Conservation (phyloP, 2,888 invertebrate genomes). For the Odontomyia ornata region DNA sequence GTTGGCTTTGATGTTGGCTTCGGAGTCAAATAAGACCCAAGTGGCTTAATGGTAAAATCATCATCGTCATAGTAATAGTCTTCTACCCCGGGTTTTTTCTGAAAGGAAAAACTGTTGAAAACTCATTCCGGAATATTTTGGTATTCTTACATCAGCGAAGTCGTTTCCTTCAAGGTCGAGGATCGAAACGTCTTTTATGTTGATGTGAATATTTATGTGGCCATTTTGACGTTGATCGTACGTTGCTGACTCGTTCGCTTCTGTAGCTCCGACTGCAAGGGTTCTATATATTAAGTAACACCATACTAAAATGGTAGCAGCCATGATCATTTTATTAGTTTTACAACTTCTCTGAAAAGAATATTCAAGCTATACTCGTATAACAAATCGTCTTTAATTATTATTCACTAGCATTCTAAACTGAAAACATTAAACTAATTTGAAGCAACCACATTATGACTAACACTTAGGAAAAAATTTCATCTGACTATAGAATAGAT, state of each 20-base stretch:
- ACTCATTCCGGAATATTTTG: background rate
- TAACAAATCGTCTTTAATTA: too few species aligned
- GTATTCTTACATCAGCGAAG: constrained; percentile 31
- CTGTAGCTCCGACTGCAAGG: background rate
- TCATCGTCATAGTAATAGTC: constrained; percentile 63
- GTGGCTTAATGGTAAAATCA: constrained; percentile 61
- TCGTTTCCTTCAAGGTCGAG: constrained; percentile 69
- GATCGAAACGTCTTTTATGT: constrained; percentile 80
- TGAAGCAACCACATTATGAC: too few species aligned
- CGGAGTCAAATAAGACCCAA: constrained; percentile 50
- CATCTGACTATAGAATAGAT: too few species aligned
- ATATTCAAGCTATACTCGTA: too few species aligned
- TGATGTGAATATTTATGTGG: constrained; percentile 80
- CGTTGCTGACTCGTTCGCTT: background rate
- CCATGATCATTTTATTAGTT: too few species aligned
- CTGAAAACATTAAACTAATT: too few species aligned
- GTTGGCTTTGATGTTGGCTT: constrained; percentile 52
- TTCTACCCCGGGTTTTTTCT: constrained; percentile 52
- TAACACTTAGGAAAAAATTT: too few species aligned
- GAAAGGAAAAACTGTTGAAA: background rate
- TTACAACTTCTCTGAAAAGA: too few species aligned
- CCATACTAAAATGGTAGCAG: too few species aligned
- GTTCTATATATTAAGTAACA: too few species aligned
- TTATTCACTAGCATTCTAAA: too few species aligned
- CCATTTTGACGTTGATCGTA: constrained; percentile 81